A percentile compares a stretch with the other conserved stretches of the same genome.
phyloP scores from a whole-genome alignment of 2,797 vertebrate species.

The Cryptoprocta ferox region DNA sequence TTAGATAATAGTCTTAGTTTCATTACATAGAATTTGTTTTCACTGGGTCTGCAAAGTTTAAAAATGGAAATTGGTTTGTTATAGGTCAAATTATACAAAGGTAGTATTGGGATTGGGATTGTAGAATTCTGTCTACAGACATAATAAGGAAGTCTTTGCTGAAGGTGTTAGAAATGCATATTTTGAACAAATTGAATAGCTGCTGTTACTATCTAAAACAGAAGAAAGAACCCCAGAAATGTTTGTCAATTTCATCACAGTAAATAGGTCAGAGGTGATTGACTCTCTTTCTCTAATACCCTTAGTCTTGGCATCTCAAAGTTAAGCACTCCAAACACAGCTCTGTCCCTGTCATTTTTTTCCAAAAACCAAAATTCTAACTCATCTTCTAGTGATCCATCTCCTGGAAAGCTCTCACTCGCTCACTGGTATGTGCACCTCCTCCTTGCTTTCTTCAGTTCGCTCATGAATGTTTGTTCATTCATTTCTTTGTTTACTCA shows the following conservation, averaged over 20 bases:
- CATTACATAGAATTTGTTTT: conserved; percentile 22
- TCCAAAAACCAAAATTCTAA: neutral
- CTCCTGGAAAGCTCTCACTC: neutral
- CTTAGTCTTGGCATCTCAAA: neutral
- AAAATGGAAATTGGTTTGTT: conserved; percentile 25
- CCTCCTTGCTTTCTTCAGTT: neutral
- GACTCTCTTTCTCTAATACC: neutral
- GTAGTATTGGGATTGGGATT: neutral
- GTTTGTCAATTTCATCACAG: neutral
- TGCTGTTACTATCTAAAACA: neutral
- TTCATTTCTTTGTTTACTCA: neutral
- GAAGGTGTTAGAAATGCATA: neutral
- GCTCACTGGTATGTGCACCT: neutral
- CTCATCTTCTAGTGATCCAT: neutral
- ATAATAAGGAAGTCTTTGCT: neutral
- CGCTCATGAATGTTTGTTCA: neutral
- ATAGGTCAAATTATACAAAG: neutral
- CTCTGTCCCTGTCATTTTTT: neutral
- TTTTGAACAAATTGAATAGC: neutral
- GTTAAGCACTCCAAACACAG: neutral
- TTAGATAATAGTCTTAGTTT: conserved; percentile 19
- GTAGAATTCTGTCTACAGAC: neutral
- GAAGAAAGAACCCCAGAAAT: neutral
- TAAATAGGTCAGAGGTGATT: neutral
- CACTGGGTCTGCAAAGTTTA: neutral